Conservation (phyloP, 2,113 vertebrate species). For the Trochalopteron elliotii region DNA sequence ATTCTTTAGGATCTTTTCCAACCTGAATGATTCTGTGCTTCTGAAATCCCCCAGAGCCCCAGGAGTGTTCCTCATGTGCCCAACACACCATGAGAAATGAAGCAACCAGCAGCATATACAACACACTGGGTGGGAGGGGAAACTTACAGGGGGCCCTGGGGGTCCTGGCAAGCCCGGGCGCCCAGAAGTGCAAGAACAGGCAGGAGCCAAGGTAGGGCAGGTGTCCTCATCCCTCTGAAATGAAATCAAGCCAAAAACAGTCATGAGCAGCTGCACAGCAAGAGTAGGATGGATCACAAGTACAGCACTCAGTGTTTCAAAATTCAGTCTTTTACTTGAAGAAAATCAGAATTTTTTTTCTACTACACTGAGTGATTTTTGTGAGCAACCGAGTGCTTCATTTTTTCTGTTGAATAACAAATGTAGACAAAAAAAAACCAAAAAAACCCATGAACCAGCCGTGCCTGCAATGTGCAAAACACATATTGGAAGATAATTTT, state of each 20-base stretch:
- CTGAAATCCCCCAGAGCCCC: neutral
- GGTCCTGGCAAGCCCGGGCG: constrained; percentile 79
- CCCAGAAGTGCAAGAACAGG: constrained; percentile 82
- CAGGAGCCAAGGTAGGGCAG: constrained; percentile 78
- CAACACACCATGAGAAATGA: rapidly evolving
- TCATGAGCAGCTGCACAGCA: neutral
- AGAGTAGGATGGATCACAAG: neutral
- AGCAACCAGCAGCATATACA: rapidly evolving
- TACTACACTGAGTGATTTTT: neutral
- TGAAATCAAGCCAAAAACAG: neutral
- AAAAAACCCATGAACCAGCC: neutral
- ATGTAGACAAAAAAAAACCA: neutral
- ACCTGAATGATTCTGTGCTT: rapidly evolving
- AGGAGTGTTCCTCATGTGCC: neutral
- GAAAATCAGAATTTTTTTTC: neutral
- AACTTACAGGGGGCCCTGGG: constrained; percentile 82
- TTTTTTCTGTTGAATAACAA: neutral
- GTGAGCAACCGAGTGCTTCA: neutral
- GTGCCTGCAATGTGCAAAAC: neutral
- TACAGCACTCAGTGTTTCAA: neutral
- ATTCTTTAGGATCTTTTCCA: neutral
- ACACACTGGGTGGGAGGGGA: rapidly evolving
- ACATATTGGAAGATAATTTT: neutral
- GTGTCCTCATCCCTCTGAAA: constrained; percentile 85
- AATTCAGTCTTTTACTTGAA: neutral